These are phyloP conservation scores for Hyperoplus lanceolatus DNA, from an alignment of 2,797 vertebrate species.

Conservation along the genomic window DNA sequence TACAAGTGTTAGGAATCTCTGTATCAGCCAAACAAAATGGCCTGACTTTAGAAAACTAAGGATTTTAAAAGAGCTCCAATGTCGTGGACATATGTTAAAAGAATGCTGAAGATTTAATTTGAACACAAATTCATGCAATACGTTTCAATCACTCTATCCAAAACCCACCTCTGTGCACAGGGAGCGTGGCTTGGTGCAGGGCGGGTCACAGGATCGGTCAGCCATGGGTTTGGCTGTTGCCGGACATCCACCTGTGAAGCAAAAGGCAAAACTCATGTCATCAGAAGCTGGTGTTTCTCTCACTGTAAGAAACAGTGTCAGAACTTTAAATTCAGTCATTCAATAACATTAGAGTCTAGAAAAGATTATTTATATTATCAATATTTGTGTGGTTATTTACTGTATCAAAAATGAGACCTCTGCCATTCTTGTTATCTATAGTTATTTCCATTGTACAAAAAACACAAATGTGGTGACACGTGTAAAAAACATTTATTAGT, in stretches of 20 bases:
- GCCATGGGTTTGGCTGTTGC: constrained; percentile 87
- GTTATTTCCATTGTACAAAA: not conserved
- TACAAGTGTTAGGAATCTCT: too few species aligned
- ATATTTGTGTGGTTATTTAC: not conserved
- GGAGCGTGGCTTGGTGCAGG: constrained; percentile 91
- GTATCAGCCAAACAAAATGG: too few species aligned
- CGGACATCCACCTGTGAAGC: constrained; percentile 91
- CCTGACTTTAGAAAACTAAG: too few species aligned
- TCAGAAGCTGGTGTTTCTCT: constrained; percentile 1
- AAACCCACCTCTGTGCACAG: constrained; percentile 93
- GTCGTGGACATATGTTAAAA: too few species aligned
- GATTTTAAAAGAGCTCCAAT: too few species aligned
- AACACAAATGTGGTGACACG: too few species aligned
- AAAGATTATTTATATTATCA: not conserved
- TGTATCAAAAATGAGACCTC: not conserved
- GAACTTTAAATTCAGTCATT: not conserved
- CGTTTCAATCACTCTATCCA: not conserved
- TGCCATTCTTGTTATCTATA: not conserved
- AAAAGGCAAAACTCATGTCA: constrained; percentile 35
- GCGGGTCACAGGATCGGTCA: constrained; percentile 95
- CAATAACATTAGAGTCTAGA: not conserved
- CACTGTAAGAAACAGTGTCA: not conserved
- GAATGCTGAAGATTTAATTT: not conserved
- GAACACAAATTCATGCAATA: not conserved
- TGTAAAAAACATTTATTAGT: too few species aligned